A percentile compares a stretch with the other conserved stretches of the same genome.
Evolutionary conservation across 2,797 vertebrate genomes (phyloP).

Genomic region (Salarias fasciatus): DNA sequence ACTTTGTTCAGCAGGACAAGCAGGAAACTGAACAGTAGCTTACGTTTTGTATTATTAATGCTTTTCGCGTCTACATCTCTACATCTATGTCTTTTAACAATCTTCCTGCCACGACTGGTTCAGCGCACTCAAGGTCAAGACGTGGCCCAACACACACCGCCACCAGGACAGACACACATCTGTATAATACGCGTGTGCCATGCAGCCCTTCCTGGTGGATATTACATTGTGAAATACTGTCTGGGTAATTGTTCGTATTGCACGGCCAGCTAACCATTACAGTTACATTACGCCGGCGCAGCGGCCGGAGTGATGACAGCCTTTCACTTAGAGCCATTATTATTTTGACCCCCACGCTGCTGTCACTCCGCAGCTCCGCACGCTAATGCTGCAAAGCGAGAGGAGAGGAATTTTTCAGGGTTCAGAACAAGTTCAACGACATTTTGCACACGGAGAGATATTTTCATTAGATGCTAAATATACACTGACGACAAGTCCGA

Average conservation of each 20-base stretch:
- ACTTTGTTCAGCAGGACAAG: too few relatives aligned
- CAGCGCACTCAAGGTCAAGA: too few relatives aligned
- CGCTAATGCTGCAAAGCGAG: conserved; percentile 4
- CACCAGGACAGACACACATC: too few relatives aligned
- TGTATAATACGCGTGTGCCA: too few relatives aligned
- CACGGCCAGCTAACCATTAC: conserved; percentile 3
- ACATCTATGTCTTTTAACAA: too few relatives aligned
- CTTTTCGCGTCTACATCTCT: too few relatives aligned
- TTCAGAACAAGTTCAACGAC: conserved; percentile 38
- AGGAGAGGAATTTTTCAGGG: conserved; percentile 26
- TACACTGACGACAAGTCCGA: conserved; percentile 16
- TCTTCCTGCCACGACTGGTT: too few relatives aligned
- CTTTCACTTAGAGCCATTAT: conserved; percentile 11
- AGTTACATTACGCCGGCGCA: not conserved
- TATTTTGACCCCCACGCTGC: conserved; percentile 13
- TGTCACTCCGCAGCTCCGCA: conserved; percentile 14
- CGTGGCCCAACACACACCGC: too few relatives aligned
- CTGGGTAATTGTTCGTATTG: not conserved
- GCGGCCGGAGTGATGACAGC: conserved; percentile 14
- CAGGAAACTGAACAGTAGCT: too few relatives aligned
- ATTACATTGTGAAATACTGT: not conserved
- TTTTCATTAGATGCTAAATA: conserved; percentile 54
- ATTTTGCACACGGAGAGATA: conserved; percentile 23
- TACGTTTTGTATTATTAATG: too few relatives aligned
- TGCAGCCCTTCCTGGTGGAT: not conserved